These are phyloP conservation scores for Drosophila tsacasi DNA, from an alignment of 1,140 invertebrate species.

Conservation along the genomic window DNA sequence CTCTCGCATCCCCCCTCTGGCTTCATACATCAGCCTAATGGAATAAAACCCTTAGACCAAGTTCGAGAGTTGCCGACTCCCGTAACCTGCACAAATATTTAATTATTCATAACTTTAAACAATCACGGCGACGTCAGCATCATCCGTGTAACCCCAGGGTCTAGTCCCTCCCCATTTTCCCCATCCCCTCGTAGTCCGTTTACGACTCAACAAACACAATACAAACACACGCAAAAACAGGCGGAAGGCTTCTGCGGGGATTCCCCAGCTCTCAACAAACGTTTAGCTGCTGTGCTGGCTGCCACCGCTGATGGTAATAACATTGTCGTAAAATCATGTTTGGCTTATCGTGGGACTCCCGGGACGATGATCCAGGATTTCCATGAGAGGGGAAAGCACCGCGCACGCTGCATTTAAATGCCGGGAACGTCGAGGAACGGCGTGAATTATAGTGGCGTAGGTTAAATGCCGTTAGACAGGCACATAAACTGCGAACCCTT, in stretches of 20 bases:
- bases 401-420: slow-evolving; percentile 79
- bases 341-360: slow-evolving; percentile 75
- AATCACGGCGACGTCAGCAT: slow-evolving; percentile 77
- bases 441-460: slow-evolving; percentile 84
- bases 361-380: slow-evolving; percentile 49
- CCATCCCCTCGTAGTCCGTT: slow-evolving; percentile 23
- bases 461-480: slow-evolving; percentile 83
- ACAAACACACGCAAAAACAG: slow-evolving; percentile 55
- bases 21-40: slow-evolving; percentile 48
- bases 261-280: slow-evolving; percentile 4
- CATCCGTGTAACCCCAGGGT: slow-evolving; percentile 68
- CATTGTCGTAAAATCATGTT: slow-evolving; percentile 85
- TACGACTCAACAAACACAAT: slow-evolving; percentile 74
- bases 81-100: slow-evolving; percentile 82
- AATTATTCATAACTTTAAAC: slow-evolving; percentile 85
- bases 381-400: slow-evolving; percentile 26
- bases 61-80: slow-evolving; percentile 33
- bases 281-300: slow-evolving; percentile 26
- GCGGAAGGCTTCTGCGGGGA: slow-evolving; percentile 32
- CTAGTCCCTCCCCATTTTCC: background rate
- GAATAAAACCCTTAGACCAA: slow-evolving; percentile 20
- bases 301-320: slow-evolving; percentile 69
- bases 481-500: slow-evolving; percentile 81
- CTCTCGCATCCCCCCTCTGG: background rate
- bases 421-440: slow-evolving; percentile 60